These are phyloP conservation scores for Drosophila hydei DNA, from an alignment of 1,140 invertebrate species.

Conservation along the genomic window DNA sequence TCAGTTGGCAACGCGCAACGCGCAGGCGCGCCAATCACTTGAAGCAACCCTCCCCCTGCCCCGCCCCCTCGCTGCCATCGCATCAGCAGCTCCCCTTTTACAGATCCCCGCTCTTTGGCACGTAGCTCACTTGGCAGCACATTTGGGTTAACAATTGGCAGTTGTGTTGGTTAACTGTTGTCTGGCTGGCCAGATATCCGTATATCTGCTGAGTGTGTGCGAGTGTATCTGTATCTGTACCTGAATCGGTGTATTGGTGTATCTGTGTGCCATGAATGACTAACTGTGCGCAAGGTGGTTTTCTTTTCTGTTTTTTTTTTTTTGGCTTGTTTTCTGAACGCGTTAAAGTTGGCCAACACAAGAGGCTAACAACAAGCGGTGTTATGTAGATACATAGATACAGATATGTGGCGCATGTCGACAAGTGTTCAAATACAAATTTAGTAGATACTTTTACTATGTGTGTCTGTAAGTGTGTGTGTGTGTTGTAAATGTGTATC, in stretches of 20 bases:
- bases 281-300: conserved; percentile 79
- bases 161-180: conserved; percentile 70
- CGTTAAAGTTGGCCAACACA: conserved; percentile 21
- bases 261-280: conserved; percentile 60
- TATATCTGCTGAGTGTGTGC: conserved; percentile 10
- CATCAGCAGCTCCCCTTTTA: neutral
- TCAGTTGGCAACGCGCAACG: conserved; percentile 76
- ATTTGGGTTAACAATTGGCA: conserved; percentile 79
- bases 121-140: conserved; percentile 74
- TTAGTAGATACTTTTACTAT: conserved; percentile 19
- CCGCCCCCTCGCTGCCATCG: neutral
- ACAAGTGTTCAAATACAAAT: conserved; percentile 30
- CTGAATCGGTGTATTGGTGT: conserved; percentile 22
- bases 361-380: neutral
- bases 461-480: conserved; percentile 34
- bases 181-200: conserved; percentile 60
- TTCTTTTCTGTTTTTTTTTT: conserved; percentile 43
- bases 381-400: conserved; percentile 33
- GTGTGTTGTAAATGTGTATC: conserved; percentile 52
- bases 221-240: conserved; percentile 10
- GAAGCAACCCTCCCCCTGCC: neutral
- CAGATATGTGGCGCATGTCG: conserved; percentile 21
- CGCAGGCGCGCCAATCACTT: conserved; percentile 63
- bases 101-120: conserved; percentile 21
- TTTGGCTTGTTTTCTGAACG: conserved; percentile 22